Conservation (phyloP, 2,888 invertebrate species). For the Plebejus anna region DNA sequence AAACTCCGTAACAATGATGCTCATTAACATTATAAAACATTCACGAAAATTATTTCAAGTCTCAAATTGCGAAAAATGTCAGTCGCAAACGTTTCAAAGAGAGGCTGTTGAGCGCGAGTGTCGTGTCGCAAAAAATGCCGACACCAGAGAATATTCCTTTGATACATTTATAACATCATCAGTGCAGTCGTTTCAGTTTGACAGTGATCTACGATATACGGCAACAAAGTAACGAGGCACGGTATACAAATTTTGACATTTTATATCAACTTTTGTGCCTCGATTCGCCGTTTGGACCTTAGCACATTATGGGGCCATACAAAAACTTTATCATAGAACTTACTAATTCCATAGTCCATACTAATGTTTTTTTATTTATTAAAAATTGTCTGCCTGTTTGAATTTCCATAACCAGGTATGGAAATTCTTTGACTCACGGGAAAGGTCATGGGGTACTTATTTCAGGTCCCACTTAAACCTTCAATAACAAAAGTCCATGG, state of each 20-base stretch:
- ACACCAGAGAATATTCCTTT: constrained; percentile 13
- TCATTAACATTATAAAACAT: not conserved
- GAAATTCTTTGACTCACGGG: too few relatives aligned
- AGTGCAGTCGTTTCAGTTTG: not conserved
- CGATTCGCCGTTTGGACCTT: too few relatives aligned
- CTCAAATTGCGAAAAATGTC: not conserved
- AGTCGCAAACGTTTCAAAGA: not conserved
- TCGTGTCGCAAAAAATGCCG: not conserved
- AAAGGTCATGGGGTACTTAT: too few relatives aligned
- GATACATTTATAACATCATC: not conserved
- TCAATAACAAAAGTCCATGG: not conserved
- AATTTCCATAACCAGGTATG: too few relatives aligned
- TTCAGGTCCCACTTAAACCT: not conserved
- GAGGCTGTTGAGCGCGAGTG: not conserved
- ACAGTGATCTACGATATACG: not conserved
- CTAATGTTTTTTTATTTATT: too few relatives aligned
- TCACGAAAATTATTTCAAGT: not conserved
- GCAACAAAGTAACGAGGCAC: too few relatives aligned
- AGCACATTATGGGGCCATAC: too few relatives aligned
- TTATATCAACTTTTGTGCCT: too few relatives aligned
- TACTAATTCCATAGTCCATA: too few relatives aligned
- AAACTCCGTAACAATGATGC: not conserved
- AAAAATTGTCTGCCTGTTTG: too few relatives aligned
- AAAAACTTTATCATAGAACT: too few relatives aligned
- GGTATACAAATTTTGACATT: too few relatives aligned